A percentile compares a stretch with the other conserved stretches of the same genome.
Conservation (phyloP, 2,888 invertebrate genomes). For the Cataglyphis rosenhaueri region DNA sequence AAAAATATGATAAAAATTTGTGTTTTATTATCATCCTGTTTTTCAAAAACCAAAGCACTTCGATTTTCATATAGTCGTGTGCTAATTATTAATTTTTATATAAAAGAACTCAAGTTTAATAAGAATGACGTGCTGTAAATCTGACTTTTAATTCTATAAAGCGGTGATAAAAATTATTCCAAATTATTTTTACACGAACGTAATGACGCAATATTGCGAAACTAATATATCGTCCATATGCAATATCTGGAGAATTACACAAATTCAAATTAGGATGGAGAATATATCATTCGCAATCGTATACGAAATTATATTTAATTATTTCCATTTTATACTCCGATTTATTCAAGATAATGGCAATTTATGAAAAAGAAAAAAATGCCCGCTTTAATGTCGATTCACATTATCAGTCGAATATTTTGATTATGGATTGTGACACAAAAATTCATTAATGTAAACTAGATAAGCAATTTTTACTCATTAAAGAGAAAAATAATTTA, state of each 20-base stretch:
- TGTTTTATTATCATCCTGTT: background rate
- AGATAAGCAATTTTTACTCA: conserved; percentile 6
- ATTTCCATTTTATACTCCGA: background rate
- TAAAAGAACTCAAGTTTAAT: background rate
- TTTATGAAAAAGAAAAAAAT: background rate
- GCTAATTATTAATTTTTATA: background rate
- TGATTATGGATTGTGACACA: background rate
- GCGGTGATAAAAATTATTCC: background rate
- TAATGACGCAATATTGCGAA: conserved; percentile 34
- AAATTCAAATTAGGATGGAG: background rate
- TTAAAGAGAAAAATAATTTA: background rate
- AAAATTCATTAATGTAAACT: conserved; percentile 21
- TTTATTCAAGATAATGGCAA: background rate
- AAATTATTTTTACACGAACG: background rate
- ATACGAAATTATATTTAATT: background rate
- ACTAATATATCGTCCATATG: background rate
- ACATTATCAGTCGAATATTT: background rate
- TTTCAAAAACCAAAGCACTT: background rate
- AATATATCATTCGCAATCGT: background rate
- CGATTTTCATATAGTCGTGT: background rate
- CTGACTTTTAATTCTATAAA: background rate
- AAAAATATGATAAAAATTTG: background rate
- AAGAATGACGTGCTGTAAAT: background rate
- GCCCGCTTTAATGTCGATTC: background rate
- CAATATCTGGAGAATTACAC: background rate